Percentiles rank a stretch among this genome's conserved stretches.
These are phyloP conservation scores for Temnothorax longispinosus DNA, from an alignment of 1,140 invertebrate species.

Conservation along the genomic window DNA sequence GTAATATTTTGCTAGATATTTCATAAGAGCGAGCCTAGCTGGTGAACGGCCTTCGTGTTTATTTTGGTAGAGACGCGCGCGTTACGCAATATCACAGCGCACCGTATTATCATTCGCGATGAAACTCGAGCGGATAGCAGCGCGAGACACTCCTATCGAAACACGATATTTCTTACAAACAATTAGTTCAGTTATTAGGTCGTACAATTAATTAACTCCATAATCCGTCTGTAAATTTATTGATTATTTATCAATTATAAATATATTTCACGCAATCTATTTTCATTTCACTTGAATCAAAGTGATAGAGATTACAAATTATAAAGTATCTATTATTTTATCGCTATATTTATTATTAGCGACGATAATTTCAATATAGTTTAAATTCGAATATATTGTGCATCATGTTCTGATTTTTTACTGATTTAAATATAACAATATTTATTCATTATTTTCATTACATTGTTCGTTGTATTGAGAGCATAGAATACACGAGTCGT, in stretches of 20 bases:
- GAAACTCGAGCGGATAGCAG: not conserved
- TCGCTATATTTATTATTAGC: not conserved
- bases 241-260: not conserved
- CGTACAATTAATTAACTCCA: not conserved
- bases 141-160: not conserved
- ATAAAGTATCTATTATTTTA: not conserved
- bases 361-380: not conserved
- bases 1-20: not conserved
- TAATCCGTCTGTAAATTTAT: not conserved
- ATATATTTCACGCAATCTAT: not conserved
- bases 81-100: not conserved
- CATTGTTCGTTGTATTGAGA: not conserved
- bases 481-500: not conserved
- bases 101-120: not conserved
- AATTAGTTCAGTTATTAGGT: not conserved
- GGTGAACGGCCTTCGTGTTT: not conserved
- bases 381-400: not conserved
- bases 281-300: not conserved
- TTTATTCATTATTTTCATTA: not conserved
- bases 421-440: not conserved
- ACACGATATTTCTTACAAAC: not conserved
- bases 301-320: not conserved
- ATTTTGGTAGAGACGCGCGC: not conserved
- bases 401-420: not conserved
- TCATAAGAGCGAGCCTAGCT: not conserved